Evolutionary conservation across 2,888 invertebrate species (phyloP), one percentile per base, ranked within the genome.

Genomic region (Cylindroiulus punctatus): DNA sequence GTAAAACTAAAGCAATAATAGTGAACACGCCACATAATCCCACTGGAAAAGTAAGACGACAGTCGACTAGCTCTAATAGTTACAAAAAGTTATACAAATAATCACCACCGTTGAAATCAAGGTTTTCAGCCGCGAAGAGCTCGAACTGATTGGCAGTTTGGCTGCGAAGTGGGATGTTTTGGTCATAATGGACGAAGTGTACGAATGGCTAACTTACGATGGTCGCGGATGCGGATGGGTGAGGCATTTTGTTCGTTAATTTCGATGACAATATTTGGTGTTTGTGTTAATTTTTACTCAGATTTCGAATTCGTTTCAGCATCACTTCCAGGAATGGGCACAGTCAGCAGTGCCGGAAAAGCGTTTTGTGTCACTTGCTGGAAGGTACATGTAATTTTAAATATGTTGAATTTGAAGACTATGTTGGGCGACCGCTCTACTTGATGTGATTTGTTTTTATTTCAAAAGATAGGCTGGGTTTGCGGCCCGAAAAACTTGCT

Each of bases 341-440:
- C 99, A 0, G 94, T 99, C 88, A 98, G 99, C 0, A 98, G 98
- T 36, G 98, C 98, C 0, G 99, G 99, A 0, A 99, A 99, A 93
- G 97, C 98, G 0, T 98, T 99, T 92, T 97, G 97, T 86, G 97
- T 97, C n/a, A 99, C 99, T 0, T 99, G 99, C 4, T 98, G 98
- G 98, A 98, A 96, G 85, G 88, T 88, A 87, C 84, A 52, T 81
- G n/a, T n/a, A n/a, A n/a, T n/a, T n/a, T 32, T 36, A 19, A 22
- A 12, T 3, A 26, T 22, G 10, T 32, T 81, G 30, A 32, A 32
- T 81, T 81, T 5, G 17, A 81, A 17, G 2, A 81, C 17, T 81
- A 12, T 3, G 17, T 26, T 3, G 22, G 12, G 40, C n/a, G 5
- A 40, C 32, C 40, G 36, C 26, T 36, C n/a, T 4, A 40, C 84